Base-by-base conservation (phyloP, 2,888 invertebrate species). In the Aquatica leii region DNA sequence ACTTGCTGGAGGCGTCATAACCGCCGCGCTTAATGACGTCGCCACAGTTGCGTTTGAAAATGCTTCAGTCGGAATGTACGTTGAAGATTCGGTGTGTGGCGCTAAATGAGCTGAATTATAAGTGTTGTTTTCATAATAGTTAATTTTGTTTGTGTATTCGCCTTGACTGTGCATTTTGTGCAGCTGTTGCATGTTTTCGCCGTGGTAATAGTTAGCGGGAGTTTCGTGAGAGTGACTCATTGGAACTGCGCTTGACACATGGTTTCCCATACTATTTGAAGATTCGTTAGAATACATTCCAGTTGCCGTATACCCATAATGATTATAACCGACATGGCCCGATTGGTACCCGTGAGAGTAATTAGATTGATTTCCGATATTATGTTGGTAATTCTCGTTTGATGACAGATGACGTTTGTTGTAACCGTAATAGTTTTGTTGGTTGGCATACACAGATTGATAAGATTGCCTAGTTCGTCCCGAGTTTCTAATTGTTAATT, bases 1-100 rank as follows among this genome's bases (percentile, higher is more conserved):
- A 73, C 83, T 85, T 43, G 84, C 83, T 0, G 88, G 87, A 5
- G 88, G 86, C 8, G 88, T 86, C 82, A 87, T 87, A 21, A 87
- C 83, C 1, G 85, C 82, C 11, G 84, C 84, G 0, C 82, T 83
- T 35, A 84, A 82, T 2, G 84, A 78, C 37, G 82, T 82, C 2
- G 82, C 81, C 1, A 80, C 80, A 14, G 81, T 81, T 6, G 82
- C 78, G 3, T 81, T 82, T 57, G 83, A 81, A 64, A 81, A 80
- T 18, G 82, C 80, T 61, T 84, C 83, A n/a, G 84, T 82, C 3
- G 84, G 81, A 67, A 84, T 84, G 72, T 78, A 80, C 57, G 63
- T 74, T 9, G 78, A 85, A 74, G 80, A 86, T 73, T 82, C 87
- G 78, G 81, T 88, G 80, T 65, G 49, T 73, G 78, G 58, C 74